phyloP scores from a whole-genome alignment of 1,140 invertebrate species.

The Drosophila grimshawi region DNA sequence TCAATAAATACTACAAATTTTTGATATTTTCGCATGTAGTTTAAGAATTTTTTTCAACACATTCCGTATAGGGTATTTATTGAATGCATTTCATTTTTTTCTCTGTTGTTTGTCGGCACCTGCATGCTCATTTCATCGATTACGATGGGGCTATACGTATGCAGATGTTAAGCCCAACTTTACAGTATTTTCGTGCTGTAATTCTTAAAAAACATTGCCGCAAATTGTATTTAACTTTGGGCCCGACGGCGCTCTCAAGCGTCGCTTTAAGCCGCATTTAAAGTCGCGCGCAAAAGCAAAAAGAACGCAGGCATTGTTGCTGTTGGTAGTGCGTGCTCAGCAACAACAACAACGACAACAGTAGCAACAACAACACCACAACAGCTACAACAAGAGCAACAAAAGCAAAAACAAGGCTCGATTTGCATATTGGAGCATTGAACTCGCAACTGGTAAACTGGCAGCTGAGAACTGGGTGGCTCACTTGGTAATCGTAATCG shows the following conservation, averaged over 20 bases:
- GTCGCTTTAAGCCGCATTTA: constrained; percentile 59
- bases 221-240: constrained; percentile 49
- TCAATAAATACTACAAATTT: background rate
- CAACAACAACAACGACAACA: constrained; percentile 22
- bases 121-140: constrained; percentile 39
- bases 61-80: background rate
- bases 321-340: constrained; percentile 53
- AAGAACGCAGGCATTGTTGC: constrained; percentile 14
- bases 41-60: too few species aligned
- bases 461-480: constrained; percentile 36
- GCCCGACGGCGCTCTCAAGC: constrained; percentile 4
- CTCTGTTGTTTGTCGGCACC: background rate
- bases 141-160: constrained; percentile 31
- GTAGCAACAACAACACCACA: background rate
- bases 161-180: constrained; percentile 60
- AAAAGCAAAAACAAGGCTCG: constrained; percentile 50
- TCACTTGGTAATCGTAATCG: constrained; percentile 46
- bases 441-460: constrained; percentile 44
- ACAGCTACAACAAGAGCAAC: constrained; percentile 1
- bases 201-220: constrained; percentile 74
- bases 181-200: constrained; percentile 67
- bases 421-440: constrained; percentile 82
- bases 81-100: too few species aligned
- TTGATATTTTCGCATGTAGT: background rate
- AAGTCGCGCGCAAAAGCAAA: constrained; percentile 23